phyloP scores from a whole-genome alignment of 2,888 invertebrate species.

The Acholoe squamosa region DNA sequence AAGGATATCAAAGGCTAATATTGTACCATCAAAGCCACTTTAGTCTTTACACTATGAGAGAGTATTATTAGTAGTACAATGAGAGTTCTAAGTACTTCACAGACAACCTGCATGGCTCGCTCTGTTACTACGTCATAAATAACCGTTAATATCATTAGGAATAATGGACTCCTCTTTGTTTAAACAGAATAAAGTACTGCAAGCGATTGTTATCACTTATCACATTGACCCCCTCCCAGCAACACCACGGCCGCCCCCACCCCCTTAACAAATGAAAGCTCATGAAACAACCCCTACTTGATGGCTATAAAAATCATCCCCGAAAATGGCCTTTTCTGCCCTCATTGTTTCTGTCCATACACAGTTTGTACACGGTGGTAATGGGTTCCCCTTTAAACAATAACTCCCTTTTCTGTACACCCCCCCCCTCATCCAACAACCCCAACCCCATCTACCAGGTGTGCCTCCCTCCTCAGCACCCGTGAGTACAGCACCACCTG shows the following conservation, averaged over 20 bases:
- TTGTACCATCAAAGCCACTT: too few relatives aligned
- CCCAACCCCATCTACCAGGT: neutral
- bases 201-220: neutral
- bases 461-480: neutral
- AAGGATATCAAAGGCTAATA: too few relatives aligned
- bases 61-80: too few relatives aligned
- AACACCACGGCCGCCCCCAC: neutral
- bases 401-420: neutral
- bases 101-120: neutral
- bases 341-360: conserved; percentile 7
- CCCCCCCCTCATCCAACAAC: too few relatives aligned
- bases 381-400: neutral
- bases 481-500: conserved; percentile 28
- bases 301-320: neutral
- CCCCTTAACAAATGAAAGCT: neutral
- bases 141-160: neutral
- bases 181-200: neutral
- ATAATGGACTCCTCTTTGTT: neutral
- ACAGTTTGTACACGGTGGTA: neutral
- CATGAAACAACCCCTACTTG: neutral
- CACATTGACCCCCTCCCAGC: neutral
- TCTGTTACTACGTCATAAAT: neutral
- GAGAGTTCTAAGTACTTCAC: neutral
- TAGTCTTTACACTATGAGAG: too few relatives aligned
- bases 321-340: neutral